Evolutionary conservation across 1,140 invertebrate species (phyloP), one percentile per base, ranked within the genome.

Genomic region (Caenorhabditis remanei): DNA sequence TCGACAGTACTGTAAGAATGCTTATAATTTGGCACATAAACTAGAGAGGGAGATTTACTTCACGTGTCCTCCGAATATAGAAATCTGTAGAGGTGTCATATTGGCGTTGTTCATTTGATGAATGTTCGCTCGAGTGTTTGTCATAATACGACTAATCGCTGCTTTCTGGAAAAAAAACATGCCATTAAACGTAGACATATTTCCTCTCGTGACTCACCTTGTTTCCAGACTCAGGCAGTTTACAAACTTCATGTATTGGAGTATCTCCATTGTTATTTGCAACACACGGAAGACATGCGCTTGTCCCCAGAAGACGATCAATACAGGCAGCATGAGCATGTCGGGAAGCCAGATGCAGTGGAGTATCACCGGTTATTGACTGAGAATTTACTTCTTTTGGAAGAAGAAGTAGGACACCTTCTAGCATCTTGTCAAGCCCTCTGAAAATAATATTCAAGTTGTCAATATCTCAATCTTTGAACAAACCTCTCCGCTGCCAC

Each of bases 321-420:
- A 87, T 58, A 43, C 86, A 87, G 0, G 86, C 86, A 14, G 86
- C 86, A 50, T 87, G 53, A 32, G 43, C 43, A n/a, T 65, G 55
- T 40, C 86, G 71, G n/a, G 75, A 40, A 32, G 82, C 86, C 32
- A 87, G 21, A 48, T 87, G 86, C 32, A 87, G 86, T 21, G 75
- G 58, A 40, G 86, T 87, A n/a, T 83, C 75, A 8, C 86, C 86
- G 32, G 61, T 53, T 11, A 11, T 16, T 2, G 58, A 58, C 61
- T 61, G 41, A 16, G 55, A 84, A 48, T 63, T 63, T 5, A 84
- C 43, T 40, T 84, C 55, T 61, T 63, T 84, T n/a, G 83, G 58
- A 16, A 84, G 55, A 19, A 84, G 40, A 48, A 84, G 83, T 14
- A 61, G 8, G 24, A 79, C 71, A 24, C 46, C 46, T 50, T 79